Conservation (phyloP, 2,888 invertebrate genomes). For the Isotomurus palustris region DNA sequence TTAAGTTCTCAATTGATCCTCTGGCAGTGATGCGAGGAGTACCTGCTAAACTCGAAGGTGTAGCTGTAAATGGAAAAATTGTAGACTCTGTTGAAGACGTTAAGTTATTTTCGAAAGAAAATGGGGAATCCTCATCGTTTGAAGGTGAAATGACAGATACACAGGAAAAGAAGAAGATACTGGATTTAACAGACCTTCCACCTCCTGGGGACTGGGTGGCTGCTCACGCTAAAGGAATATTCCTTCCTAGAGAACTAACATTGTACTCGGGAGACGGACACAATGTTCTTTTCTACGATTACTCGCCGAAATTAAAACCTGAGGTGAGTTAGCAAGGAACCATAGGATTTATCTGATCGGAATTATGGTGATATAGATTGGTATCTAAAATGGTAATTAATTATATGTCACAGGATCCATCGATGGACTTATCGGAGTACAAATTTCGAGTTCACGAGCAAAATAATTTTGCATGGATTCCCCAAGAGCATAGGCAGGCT, state of each 20-base stretch:
- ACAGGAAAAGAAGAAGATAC: too few species aligned
- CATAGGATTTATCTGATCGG: too few species aligned
- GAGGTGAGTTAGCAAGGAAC: too few species aligned
- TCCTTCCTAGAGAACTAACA: neutral
- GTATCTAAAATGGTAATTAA: neutral
- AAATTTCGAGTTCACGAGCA: neutral
- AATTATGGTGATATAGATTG: neutral
- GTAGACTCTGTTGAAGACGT: too few species aligned
- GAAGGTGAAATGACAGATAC: too few species aligned
- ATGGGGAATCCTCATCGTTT: too few species aligned
- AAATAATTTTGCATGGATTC: neutral
- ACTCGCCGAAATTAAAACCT: slow-evolving; percentile 6
- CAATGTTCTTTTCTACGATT: slow-evolving; percentile 12
- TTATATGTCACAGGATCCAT: neutral
- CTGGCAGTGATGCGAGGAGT: too few species aligned
- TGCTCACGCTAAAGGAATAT: neutral
- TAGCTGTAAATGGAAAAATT: too few species aligned
- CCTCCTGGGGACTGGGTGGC: slow-evolving; percentile 6
- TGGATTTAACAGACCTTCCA: slow-evolving; percentile 1
- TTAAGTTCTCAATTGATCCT: too few species aligned
- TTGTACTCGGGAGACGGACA: neutral
- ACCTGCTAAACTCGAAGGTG: too few species aligned
- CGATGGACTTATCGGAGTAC: neutral
- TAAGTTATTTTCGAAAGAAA: too few species aligned
- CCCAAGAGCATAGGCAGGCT: too few species aligned